Percentiles rank a stretch among this genome's conserved stretches.
Evolutionary conservation across 2,888 invertebrate species (phyloP).

Genomic region (Himalopsyche kuldschensis): DNA sequence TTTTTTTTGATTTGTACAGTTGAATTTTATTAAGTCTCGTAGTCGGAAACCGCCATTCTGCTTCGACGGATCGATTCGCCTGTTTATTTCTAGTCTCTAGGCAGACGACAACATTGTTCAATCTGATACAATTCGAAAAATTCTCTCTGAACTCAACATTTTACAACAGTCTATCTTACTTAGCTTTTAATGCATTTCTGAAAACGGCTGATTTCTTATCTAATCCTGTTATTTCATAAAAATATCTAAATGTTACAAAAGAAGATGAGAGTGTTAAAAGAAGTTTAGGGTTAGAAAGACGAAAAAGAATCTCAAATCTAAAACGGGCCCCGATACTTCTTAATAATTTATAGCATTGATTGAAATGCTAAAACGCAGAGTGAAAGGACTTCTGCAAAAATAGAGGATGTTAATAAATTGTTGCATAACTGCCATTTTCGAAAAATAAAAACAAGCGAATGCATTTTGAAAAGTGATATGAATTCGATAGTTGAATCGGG

Average conservation of each 20-base stretch:
- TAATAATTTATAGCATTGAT: neutral
- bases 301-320: neutral
- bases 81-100: neutral
- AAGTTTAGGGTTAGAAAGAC: neutral
- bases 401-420: neutral
- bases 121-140: neutral
- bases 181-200: neutral
- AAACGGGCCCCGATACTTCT: neutral
- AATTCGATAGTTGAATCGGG: neutral
- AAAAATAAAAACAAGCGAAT: neutral
- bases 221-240: neutral
- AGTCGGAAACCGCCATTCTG: neutral
- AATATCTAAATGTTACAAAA: neutral
- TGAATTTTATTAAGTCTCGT: constrained; percentile 21
- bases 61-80: neutral
- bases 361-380: neutral
- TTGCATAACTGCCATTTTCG: neutral
- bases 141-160: neutral
- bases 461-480: neutral
- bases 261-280: neutral
- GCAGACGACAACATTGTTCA: neutral
- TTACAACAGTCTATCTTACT: neutral
- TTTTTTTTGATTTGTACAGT: constrained; percentile 23
- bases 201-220: neutral
- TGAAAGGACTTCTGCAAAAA: neutral